These are phyloP conservation scores for Bruchidius siliquastri DNA, from an alignment of 2,888 invertebrate species.

Conservation along the genomic window DNA sequence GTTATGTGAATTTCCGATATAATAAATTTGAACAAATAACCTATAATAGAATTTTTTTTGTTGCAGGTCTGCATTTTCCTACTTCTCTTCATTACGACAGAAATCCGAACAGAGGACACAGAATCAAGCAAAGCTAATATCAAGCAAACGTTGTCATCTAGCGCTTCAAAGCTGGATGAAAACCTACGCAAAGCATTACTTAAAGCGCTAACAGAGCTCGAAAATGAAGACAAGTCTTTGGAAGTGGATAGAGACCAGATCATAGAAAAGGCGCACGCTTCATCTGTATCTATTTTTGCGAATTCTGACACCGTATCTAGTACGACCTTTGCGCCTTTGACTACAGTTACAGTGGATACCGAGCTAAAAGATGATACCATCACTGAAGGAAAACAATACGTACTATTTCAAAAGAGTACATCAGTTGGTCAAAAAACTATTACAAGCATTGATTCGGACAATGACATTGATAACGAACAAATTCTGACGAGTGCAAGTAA, in stretches of 20 bases:
- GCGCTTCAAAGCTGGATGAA: slow-evolving; percentile 59
- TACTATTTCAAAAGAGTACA: slow-evolving; percentile 39
- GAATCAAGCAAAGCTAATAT: background rate
- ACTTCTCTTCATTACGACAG: background rate
- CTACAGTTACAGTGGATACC: background rate
- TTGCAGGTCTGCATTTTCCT: background rate
- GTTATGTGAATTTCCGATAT: too few relatives aligned
- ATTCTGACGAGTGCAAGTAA: slow-evolving; percentile 38
- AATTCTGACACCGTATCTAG: slow-evolving; percentile 10
- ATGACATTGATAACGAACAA: slow-evolving; percentile 30
- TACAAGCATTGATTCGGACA: slow-evolving; percentile 22
- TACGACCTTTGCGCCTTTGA: background rate
- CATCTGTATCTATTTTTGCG: slow-evolving; percentile 55
- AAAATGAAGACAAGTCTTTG: slow-evolving; percentile 56
- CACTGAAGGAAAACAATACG: slow-evolving; percentile 24
- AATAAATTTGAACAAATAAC: too few relatives aligned
- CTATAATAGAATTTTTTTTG: too few relatives aligned
- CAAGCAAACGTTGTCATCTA: background rate
- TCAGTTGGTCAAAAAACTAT: slow-evolving; percentile 36
- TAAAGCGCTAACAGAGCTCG: slow-evolving; percentile 71
- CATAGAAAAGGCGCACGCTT: slow-evolving; percentile 49
- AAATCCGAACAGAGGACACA: background rate
- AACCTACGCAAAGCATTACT: slow-evolving; percentile 70
- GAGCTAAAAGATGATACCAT: background rate
- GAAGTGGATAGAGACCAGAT: slow-evolving; percentile 43